Base-by-base conservation (phyloP, 2,888 invertebrate genomes). In the Bugulina stolonifera region DNA sequence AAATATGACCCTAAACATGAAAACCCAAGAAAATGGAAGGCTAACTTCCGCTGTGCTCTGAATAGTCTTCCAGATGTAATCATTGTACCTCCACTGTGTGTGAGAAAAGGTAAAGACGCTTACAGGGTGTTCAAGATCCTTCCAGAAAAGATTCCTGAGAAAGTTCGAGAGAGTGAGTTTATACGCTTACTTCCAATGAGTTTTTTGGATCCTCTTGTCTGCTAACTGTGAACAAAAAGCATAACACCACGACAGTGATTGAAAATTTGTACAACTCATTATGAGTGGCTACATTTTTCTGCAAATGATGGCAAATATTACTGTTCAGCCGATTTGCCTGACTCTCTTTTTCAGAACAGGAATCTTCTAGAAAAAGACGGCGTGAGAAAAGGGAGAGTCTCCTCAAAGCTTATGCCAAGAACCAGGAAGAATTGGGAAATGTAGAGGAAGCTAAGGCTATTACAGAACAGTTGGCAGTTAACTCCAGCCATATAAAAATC, bases 41-140 rank as follows among this genome's bases (percentile, higher is more conserved):
- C 82, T 5, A 82, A 82, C 73, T 82, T 82, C 76, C 76, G 82
- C 1, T 82, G 82, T 76, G 82, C 82, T 0, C 73, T 82, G 34
- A 80, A 82, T 76, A 81, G 81, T 72, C 73, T 81, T 1, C 78
- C 77, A 1, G 82, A 82, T 74, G 80, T 81, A 0, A 75, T 76
- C 3, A 80, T 81, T 71, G 76, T 79, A 1, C 76, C 76, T 54
- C 75, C 76, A 1, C 73, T 75, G 43, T 77, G 77, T 34, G 76
- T 76, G 0, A 77, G 78, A 69, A 77, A 76, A 64, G 82, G 82
- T 5, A 77, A 77, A n/a, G 78, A 81, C 71, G 81, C 82, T 0
- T 80, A 74, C 75, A 78, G 78, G 71, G 79, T 80, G 1, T 82
- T 81, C 73, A 75, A 75, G 54, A 79, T 82, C 52, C 54, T 71